These are phyloP conservation scores for Isoperla grammatica DNA, from an alignment of 2,888 invertebrate genomes.

Conservation along the genomic window DNA sequence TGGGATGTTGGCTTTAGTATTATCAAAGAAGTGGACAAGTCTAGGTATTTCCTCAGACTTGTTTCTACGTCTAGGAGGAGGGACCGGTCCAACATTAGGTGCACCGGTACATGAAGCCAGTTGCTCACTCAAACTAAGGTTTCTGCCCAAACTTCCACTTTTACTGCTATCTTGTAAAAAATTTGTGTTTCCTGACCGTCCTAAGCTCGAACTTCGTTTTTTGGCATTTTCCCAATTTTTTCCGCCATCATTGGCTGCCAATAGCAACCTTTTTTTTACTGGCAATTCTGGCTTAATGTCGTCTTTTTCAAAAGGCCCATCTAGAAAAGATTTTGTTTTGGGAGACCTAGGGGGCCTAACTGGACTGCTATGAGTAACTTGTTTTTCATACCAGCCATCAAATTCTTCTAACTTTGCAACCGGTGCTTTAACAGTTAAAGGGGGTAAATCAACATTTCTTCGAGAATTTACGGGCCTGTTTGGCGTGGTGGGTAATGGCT, in stretches of 20 bases:
- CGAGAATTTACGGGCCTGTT: background rate
- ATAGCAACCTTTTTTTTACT: slow-evolving; percentile 11
- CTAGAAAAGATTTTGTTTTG: slow-evolving; percentile 22
- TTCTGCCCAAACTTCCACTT: slow-evolving; percentile 23
- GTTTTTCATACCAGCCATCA: slow-evolving; percentile 15
- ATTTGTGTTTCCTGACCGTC: background rate
- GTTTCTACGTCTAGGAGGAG: slow-evolving; percentile 24
- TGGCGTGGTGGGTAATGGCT: background rate
- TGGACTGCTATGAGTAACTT: slow-evolving; percentile 9
- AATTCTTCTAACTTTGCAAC: slow-evolving; percentile 27
- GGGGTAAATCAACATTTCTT: background rate
- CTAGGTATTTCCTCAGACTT: slow-evolving; percentile 19
- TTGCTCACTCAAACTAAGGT: background rate
- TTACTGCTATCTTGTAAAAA: slow-evolving; percentile 3
- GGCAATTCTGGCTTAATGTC: slow-evolving; percentile 13
- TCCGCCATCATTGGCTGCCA: background rate
- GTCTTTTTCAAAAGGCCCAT: slow-evolving; percentile 8
- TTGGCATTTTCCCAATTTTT: background rate
- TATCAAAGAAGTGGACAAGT: background rate
- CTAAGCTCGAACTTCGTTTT: slow-evolving; percentile 8
- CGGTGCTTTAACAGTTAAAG: slow-evolving; percentile 20
- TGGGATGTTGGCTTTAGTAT: slow-evolving; percentile 20
- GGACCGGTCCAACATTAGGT: slow-evolving; percentile 16
- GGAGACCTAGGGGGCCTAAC: slow-evolving; percentile 28
- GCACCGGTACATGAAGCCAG: slow-evolving; percentile 3